Conservation (phyloP, 92 coral and sea anemone genomes). For the Phenganax stokvisi region DNA sequence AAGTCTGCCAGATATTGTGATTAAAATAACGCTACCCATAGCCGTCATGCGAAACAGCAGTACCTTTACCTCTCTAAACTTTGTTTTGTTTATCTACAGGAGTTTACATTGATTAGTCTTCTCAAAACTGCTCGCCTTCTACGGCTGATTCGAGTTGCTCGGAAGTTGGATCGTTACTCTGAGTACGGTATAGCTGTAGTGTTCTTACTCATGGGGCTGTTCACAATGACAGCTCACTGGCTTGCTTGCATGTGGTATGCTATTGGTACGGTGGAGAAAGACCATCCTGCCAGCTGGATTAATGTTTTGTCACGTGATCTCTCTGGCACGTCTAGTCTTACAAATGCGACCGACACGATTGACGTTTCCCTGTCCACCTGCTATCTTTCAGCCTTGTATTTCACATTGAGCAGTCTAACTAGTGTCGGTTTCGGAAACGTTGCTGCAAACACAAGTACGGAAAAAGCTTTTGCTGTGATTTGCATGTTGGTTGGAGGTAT, state of each 20-base stretch:
- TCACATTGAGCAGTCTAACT: constrained; percentile 82
- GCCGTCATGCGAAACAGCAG: background rate
- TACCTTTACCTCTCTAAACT: background rate
- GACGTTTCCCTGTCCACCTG: constrained; percentile 52
- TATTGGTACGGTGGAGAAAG: constrained; percentile 57
- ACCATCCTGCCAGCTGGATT: constrained; percentile 66
- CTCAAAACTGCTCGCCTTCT: constrained; percentile 88
- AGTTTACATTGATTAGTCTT: constrained; percentile 73
- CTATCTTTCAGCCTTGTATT: constrained; percentile 80
- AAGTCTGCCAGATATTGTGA: no score
- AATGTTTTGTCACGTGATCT: constrained; percentile 50
- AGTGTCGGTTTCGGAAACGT: constrained; percentile 98
- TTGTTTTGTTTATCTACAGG: constrained; percentile 43
- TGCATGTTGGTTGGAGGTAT: constrained; percentile 90
- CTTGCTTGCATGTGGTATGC: constrained; percentile 92
- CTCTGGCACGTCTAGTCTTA: constrained; percentile 21
- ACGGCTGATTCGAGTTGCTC: constrained; percentile 88
- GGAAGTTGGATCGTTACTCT: constrained; percentile 95
- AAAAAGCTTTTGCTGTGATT: constrained; percentile 82
- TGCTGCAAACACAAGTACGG: constrained; percentile 82
- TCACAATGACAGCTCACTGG: constrained; percentile 94
- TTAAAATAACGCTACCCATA: no score
- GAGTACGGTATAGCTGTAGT: constrained; percentile 96
- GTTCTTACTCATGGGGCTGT: constrained; percentile 76
- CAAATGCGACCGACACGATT: constrained; percentile 31